These are phyloP conservation scores for Odontamblyopus lacepedii DNA, from an alignment of 2,797 vertebrate species.

Conservation along the genomic window DNA sequence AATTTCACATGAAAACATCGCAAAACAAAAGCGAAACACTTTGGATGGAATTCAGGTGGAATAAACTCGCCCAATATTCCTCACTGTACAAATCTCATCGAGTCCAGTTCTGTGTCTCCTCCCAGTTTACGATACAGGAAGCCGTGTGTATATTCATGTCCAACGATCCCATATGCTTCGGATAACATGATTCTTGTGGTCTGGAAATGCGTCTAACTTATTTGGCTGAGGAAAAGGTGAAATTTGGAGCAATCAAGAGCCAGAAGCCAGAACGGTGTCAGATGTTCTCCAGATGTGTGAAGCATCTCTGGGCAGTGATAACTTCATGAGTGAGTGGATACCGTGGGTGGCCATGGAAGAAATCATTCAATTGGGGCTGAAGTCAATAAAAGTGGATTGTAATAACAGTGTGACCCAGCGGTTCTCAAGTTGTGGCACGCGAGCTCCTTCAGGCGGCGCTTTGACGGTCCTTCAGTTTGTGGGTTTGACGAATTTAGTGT, in stretches of 20 bases:
- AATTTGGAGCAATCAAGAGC: slow-evolving; percentile 9
- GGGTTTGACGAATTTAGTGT: no score
- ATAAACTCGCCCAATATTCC: background rate
- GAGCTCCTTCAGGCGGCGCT: no score
- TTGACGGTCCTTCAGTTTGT: no score
- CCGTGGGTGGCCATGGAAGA: slow-evolving; percentile 3
- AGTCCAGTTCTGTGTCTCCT: background rate
- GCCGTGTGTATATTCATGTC: background rate
- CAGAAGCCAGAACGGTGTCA: slow-evolving; percentile 5
- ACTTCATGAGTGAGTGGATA: background rate
- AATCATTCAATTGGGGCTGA: background rate
- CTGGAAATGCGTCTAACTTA: slow-evolving; percentile 1
- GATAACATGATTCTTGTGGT: slow-evolving; percentile 8
- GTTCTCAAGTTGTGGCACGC: no score
- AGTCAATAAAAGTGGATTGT: background rate
- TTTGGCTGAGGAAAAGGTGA: slow-evolving; percentile 10
- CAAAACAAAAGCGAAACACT: background rate
- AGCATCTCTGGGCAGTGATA: background rate
- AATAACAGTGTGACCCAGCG: background rate
- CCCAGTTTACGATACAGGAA: background rate
- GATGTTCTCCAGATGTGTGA: slow-evolving; percentile 7
- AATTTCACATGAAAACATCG: background rate
- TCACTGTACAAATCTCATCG: background rate
- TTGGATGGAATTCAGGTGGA: background rate
- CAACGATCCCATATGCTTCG: slow-evolving; percentile 5